Percentiles rank a stretch among this genome's conserved stretches.
These are phyloP conservation scores for Listrodromus nycthemerus DNA, from an alignment of 2,888 invertebrate species.

Conservation along the genomic window DNA sequence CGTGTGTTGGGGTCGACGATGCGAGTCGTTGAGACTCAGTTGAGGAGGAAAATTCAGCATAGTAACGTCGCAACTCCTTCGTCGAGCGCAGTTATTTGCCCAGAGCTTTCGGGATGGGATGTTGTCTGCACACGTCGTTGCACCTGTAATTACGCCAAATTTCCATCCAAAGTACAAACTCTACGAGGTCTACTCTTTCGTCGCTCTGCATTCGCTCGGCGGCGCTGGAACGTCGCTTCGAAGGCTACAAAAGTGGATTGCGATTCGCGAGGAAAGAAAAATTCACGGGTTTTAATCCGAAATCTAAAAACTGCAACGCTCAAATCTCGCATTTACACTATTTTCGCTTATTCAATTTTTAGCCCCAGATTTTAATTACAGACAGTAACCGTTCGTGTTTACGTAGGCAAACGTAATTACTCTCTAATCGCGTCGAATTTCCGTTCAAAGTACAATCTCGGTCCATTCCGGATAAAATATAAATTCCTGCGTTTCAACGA, in stretches of 20 bases:
- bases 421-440: constrained; percentile 59
- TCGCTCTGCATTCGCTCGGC: background rate
- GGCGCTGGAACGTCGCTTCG: background rate
- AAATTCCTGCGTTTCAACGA: background rate
- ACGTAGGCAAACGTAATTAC: constrained; percentile 53
- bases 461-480: too few species aligned
- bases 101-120: background rate
- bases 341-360: background rate
- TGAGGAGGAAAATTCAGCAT: too few species aligned
- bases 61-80: background rate
- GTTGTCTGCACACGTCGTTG: constrained; percentile 59
- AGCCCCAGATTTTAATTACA: background rate
- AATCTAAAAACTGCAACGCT: background rate
- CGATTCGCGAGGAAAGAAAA: constrained; percentile 35
- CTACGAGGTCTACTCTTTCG: constrained; percentile 3
- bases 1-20: background rate
- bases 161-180: constrained; percentile 47
- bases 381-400: background rate
- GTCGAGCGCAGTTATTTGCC: background rate
- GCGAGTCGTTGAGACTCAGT: constrained; percentile 9
- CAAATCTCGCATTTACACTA: background rate
- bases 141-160: constrained; percentile 61
- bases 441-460: constrained; percentile 39
- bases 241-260: constrained; percentile 31
- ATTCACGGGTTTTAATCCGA: background rate